These are phyloP conservation scores for Nicator chloris DNA, from an alignment of 2,113 vertebrate genomes.

Conservation along the genomic window DNA sequence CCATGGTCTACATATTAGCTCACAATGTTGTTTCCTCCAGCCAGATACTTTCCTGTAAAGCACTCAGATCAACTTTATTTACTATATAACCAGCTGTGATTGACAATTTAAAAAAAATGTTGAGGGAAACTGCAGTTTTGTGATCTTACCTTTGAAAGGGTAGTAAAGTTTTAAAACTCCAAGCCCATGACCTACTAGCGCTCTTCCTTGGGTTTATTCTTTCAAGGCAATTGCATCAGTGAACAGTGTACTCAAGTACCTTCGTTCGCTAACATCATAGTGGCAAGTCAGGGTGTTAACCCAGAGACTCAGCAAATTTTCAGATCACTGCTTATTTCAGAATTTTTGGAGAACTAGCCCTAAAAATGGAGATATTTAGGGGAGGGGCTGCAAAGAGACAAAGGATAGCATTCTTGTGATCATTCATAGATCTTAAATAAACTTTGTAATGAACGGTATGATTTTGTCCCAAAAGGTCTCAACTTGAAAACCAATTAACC, in stretches of 20 bases:
- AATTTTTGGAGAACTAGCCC: not conserved
- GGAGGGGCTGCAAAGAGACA: not conserved
- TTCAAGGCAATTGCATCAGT: not conserved
- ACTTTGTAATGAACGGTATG: not conserved
- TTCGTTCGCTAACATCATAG: fast-evolving
- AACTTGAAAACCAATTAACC: not conserved
- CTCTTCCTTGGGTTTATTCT: not conserved
- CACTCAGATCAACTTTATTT: not conserved
- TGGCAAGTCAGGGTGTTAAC: not conserved
- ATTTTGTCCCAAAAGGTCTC: not conserved
- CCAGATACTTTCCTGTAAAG: not conserved
- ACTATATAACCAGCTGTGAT: not conserved
- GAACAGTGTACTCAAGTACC: not conserved
- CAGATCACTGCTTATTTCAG: not conserved
- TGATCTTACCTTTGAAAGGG: not conserved
- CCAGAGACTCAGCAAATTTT: not conserved
- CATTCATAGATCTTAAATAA: not conserved
- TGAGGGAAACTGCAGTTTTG: not conserved
- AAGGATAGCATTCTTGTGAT: not conserved
- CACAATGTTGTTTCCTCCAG: not conserved
- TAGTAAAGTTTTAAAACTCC: not conserved
- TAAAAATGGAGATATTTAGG: not conserved
- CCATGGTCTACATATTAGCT: not conserved
- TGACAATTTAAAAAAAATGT: not conserved
- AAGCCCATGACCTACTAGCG: not conserved